phyloP scores from a whole-genome alignment of 1,140 invertebrate genomes.

The Trissolcus basalis region DNA sequence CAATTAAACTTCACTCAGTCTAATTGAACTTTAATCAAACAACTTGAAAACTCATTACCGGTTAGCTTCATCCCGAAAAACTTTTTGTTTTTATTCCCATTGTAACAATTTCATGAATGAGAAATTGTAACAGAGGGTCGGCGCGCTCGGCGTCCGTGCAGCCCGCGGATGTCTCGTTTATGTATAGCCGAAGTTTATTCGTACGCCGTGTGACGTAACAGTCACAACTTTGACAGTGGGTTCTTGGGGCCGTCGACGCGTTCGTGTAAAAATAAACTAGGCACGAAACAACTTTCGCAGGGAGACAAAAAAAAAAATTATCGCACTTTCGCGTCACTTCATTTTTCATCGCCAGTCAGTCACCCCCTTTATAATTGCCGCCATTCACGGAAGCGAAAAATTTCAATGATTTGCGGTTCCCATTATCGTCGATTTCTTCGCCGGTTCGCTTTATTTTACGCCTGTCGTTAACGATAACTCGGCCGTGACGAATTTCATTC shows the following conservation, averaged over 20 bases:
- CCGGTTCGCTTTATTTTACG: not conserved
- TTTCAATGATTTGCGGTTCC: not conserved
- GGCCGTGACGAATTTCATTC: no score
- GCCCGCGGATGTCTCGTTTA: constrained; percentile 13
- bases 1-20: not conserved
- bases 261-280: constrained; percentile 45
- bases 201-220: constrained; percentile 51
- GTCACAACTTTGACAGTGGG: constrained; percentile 51
- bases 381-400: constrained; percentile 19
- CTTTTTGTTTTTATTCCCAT: not conserved
- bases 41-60: not conserved
- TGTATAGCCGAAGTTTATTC: constrained; percentile 43
- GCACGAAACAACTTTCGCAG: constrained; percentile 27
- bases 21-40: not conserved
- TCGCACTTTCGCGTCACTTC: constrained; percentile 8
- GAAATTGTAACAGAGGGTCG: constrained; percentile 6
- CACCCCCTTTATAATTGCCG: not conserved
- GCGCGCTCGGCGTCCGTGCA: constrained; percentile 5
- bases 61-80: not conserved
- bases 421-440: not conserved
- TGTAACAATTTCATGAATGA: constrained; percentile 20
- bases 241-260: constrained; percentile 39
- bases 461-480: not conserved
- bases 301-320: constrained; percentile 38
- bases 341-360: not conserved